phyloP scores from a whole-genome alignment of 2,888 invertebrate genomes.

The Reticulitermes lucifugus region DNA sequence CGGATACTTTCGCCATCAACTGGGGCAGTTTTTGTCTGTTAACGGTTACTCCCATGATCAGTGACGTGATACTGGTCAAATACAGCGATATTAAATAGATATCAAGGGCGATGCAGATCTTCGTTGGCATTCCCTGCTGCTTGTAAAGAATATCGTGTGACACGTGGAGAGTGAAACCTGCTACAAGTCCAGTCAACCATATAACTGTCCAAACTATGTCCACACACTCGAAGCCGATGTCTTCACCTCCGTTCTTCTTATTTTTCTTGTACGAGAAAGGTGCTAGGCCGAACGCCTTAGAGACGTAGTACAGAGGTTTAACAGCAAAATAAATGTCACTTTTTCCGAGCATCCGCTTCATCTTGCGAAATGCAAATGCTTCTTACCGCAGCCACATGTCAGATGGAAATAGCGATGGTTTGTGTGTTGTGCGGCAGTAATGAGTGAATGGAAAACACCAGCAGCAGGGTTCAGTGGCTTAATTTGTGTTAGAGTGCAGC shows the following conservation, averaged over 20 bases:
- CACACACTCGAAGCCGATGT: neutral
- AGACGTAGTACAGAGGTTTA: neutral
- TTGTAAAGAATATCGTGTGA: neutral
- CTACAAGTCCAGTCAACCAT: neutral
- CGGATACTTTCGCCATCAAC: neutral
- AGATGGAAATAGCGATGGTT: neutral
- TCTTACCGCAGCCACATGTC: neutral
- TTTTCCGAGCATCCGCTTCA: neutral
- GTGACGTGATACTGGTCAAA: neutral
- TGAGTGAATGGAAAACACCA: too few species aligned
- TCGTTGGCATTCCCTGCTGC: neutral
- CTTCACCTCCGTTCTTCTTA: neutral
- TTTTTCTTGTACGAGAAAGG: neutral
- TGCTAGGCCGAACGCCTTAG: neutral
- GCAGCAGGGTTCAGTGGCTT: too few species aligned
- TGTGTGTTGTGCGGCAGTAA: too few species aligned
- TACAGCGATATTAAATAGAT: neutral
- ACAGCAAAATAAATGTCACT: neutral
- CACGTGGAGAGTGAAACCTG: neutral
- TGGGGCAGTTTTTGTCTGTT: slow-evolving; percentile 1
- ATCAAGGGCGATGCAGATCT: neutral
- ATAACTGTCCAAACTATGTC: neutral
- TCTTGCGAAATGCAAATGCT: neutral
- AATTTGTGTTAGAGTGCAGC: too few species aligned
- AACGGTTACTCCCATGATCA: neutral